Evolutionary conservation across 2,113 vertebrate species (phyloP).

Genomic region (Carassius carassius): DNA sequence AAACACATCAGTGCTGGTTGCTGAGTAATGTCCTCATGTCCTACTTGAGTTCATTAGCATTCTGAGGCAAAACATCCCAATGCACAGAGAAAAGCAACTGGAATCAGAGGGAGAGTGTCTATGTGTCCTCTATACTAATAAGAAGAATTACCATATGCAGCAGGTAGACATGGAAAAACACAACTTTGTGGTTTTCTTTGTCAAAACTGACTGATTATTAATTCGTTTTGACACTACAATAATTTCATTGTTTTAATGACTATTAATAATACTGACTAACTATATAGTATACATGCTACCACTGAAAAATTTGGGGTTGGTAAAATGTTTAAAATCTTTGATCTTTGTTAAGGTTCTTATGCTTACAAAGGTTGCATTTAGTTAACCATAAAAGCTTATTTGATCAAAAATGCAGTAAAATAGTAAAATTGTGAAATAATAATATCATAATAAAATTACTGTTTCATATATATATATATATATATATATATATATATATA

Average conservation of each 20-base stretch:
- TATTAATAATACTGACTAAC: background rate
- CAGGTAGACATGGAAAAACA: background rate
- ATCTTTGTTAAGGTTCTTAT: background rate
- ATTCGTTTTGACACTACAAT: background rate
- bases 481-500: too few species aligned
- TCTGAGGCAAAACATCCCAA: conserved; percentile 53
- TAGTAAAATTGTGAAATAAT: background rate
- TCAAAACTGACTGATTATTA: background rate
- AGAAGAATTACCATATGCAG: conserved; percentile 37
- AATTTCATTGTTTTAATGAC: background rate
- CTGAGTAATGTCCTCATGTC: conserved; percentile 31
- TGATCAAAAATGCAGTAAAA: background rate
- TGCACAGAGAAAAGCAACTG: conserved; percentile 24
- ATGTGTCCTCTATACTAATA: conserved; percentile 25
- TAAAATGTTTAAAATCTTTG: background rate
- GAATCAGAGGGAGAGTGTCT: conserved; percentile 1
- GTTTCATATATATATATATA: background rate
- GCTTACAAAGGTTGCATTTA: background rate
- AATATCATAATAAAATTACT: background rate
- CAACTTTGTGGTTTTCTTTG: conserved; percentile 4
- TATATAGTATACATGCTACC: background rate
- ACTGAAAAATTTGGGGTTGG: background rate
- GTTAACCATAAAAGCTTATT: background rate
- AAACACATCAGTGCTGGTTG: conserved; percentile 24
- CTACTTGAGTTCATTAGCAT: conserved; percentile 57